Evolutionary conservation across 1,140 invertebrate species (phyloP), one percentile per base, ranked within the genome.

Genomic region (Pseudomyrmex cubaensis): DNA sequence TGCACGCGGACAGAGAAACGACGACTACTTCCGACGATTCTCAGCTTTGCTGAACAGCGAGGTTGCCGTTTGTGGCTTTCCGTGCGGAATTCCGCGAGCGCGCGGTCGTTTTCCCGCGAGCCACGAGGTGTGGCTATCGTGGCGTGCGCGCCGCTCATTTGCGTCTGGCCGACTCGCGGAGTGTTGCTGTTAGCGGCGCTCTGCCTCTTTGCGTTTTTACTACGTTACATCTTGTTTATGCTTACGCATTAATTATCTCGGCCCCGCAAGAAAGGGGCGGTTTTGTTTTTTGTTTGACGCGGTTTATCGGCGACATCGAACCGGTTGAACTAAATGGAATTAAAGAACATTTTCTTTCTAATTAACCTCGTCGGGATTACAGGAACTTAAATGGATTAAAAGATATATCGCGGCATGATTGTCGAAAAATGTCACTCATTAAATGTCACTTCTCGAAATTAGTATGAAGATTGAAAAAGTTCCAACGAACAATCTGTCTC

Each of bases 101-200:
- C 50, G 67, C 52, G 67, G 52, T 56, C 67, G 76, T 44, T 78
- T 69, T 78, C 63, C 46, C 63, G 75, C 66, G 62, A 77, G 72
- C 63, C 75, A 57, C 74, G 74, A 77, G 76, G 76, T 80, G 67
- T 75, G 73, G 63, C 86, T 82, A 78, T 77, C 82, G 84, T 86
- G 73, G 78, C 85, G 63, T 82, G 86, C 85, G 80, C 84, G 75
- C 78, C 62, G 46, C 85, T 67, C 85, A 82, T 87, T 86, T 87
- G 54, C 85, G 72, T 86, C 73, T 61, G 52, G 35, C 61, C 22
- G 20, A 76, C 72, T 83, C 70, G 56, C 70, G 56, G 56, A 87
- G 61, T 56, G 66, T 57, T 62, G 84, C 85, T 77, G 85, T 75
- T 67, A 74, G 54, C 50, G 10, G 48, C 57, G 52, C 73, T 75